Conservation (phyloP, 2,888 invertebrate species). For the Corbicula japonica region DNA sequence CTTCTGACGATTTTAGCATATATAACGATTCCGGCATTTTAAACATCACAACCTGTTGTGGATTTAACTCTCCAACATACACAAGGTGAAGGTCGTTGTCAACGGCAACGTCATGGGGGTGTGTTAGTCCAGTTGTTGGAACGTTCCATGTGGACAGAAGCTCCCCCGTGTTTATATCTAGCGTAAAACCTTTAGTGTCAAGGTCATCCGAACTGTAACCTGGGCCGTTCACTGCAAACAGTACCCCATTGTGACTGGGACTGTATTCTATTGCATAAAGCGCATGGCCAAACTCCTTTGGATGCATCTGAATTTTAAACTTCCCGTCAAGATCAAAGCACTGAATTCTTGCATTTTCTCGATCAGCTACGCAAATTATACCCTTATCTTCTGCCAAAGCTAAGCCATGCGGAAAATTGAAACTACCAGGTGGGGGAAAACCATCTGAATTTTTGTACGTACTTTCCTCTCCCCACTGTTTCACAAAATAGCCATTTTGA, state of each 20-base stretch:
- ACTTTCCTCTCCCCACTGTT: conserved; percentile 82
- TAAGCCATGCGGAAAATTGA: conserved; percentile 93
- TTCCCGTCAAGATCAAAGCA: conserved; percentile 89
- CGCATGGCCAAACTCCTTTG: conserved; percentile 89
- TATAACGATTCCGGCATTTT: conserved; percentile 62
- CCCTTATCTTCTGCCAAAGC: conserved; percentile 95
- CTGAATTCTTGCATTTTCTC: conserved; percentile 97
- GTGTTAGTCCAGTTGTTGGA: conserved; percentile 88
- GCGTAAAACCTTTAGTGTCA: conserved; percentile 91
- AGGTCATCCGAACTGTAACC: conserved; percentile 80
- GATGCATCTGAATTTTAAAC: conserved; percentile 79
- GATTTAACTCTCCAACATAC: conserved; percentile 93
- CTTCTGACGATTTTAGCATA: neutral
- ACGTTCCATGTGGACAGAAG: conserved; percentile 78
- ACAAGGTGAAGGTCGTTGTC: conserved; percentile 90
- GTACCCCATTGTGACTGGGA: conserved; percentile 87
- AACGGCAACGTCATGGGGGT: conserved; percentile 93
- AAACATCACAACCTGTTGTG: conserved; percentile 90
- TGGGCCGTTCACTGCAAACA: conserved; percentile 93
- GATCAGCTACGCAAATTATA: conserved; percentile 96
- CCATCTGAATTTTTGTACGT: conserved; percentile 44
- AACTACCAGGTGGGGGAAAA: conserved; percentile 79
- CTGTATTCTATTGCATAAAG: conserved; percentile 92
- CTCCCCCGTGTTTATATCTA: conserved; percentile 88
- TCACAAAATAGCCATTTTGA: conserved; percentile 88